Evolutionary conservation across 2,888 invertebrate genomes (phyloP), one percentile per base, ranked within the genome.

Genomic region (Beris chalybata): DNA sequence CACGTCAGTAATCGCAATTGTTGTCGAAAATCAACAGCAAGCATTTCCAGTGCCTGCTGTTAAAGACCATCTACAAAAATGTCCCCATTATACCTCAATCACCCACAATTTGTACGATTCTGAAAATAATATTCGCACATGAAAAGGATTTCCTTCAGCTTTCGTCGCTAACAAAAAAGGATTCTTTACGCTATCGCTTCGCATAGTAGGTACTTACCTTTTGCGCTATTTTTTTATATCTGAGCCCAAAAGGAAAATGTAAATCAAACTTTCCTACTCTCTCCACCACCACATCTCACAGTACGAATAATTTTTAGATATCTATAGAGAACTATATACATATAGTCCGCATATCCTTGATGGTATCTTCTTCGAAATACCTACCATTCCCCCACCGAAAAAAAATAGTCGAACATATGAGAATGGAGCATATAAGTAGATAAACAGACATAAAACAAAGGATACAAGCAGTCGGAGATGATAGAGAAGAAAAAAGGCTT

Each of bases 51-150:
- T 47, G 15, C 15, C 47, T 15, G 15, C 38, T 52, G 12, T 56
- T 15, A 57, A 11, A 57, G 29, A 45, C 12, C 45, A 57, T 57
- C 57, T 45, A 45, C 30, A 57, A 57, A 57, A 57, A 45, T 57
- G 44, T 57, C 48, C 58, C 47, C 48, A 59, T 59, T 48, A 48
- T 13, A n/a, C 58, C 31, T 31, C 48, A 59, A 48, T 31, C 58
- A 22, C 57, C 57, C 45, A 31, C 29, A 59, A 59, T 48, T 59
- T 48, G 57, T 57, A 59, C 48, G 15, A 48, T 59, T 48, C 47
- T 48, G 47, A 30, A 22, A 57, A 57, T 45, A n/a, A 9, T 30
- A n/a, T 38, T n/a, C 32, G 13, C 13, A 29, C 48, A 48, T 59
- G 47, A 59, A 59, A 15, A 48, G 31, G 48, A 47, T 47, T 59